A percentile compares a stretch with the other conserved stretches of the same genome.
Conservation (phyloP, 1,140 invertebrate genomes). For the Drosophila malerkotliana region DNA sequence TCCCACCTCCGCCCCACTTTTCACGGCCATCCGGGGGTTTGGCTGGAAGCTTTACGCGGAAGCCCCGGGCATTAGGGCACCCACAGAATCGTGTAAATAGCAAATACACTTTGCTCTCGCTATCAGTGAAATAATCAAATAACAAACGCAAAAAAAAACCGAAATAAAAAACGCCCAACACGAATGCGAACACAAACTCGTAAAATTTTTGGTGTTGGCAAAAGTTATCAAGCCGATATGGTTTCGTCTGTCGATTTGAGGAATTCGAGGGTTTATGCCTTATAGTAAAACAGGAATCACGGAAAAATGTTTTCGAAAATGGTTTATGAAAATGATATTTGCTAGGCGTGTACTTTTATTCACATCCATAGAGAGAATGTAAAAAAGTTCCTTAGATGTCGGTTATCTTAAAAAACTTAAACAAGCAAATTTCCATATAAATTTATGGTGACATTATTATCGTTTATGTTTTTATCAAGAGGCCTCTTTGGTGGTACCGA, state of each 20-base stretch:
- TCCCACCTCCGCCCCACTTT: slow-evolving; percentile 46
- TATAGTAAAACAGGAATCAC: neutral
- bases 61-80: slow-evolving; percentile 60
- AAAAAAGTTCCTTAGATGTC: neutral
- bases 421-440: neutral
- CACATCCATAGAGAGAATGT: neutral
- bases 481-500: neutral
- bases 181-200: slow-evolving; percentile 38
- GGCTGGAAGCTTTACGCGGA: slow-evolving; percentile 35
- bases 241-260: slow-evolving; percentile 25
- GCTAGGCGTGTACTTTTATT: neutral
- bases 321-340: slow-evolving; percentile 8
- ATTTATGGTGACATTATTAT: neutral
- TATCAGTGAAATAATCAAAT: slow-evolving; percentile 65
- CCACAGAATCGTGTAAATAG: slow-evolving; percentile 56
- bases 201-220: slow-evolving; percentile 47
- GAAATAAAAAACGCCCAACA: slow-evolving; percentile 30
- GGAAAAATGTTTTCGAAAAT: slow-evolving; percentile 6
- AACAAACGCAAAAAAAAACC: neutral
- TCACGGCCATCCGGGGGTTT: slow-evolving; percentile 60
- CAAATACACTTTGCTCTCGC: slow-evolving; percentile 52
- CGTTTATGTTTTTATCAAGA: neutral
- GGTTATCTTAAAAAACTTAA: neutral
- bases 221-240: slow-evolving; percentile 67
- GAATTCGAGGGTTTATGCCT: slow-evolving; percentile 11